A percentile compares a stretch with the other conserved stretches of the same genome.
Evolutionary conservation across 1,140 invertebrate genomes (phyloP).

Genomic region (Triops longicaudatus): DNA sequence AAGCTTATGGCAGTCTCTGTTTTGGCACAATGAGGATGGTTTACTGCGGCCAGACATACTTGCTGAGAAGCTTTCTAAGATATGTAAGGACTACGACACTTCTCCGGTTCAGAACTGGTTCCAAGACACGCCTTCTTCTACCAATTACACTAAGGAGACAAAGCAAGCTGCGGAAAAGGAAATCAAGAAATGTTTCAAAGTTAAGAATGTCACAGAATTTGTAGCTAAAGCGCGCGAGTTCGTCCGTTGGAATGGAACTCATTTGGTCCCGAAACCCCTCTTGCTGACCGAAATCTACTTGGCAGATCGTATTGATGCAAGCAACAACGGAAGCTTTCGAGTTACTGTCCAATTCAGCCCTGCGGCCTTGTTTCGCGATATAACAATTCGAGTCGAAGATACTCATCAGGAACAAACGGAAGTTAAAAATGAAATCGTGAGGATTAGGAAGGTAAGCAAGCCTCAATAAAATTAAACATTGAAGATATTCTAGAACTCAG

Average conservation of each 20-base stretch:
- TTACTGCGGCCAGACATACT: not conserved
- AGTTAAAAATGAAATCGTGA: not conserved
- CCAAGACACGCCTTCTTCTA: not conserved
- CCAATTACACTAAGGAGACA: not conserved
- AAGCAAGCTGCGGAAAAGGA: not conserved
- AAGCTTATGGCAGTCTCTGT: not conserved
- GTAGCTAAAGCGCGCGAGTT: not conserved
- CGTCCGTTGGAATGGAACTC: not conserved
- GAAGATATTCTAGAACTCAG: no score
- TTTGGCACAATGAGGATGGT: not conserved
- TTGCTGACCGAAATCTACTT: not conserved
- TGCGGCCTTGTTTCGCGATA: not conserved
- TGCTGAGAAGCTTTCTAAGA: not conserved
- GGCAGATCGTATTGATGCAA: not conserved
- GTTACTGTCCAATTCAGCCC: not conserved
- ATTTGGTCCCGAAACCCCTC: not conserved
- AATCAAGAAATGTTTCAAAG: not conserved
- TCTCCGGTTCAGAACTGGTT: not conserved
- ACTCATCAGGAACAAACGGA: not conserved
- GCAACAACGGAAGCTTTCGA: not conserved
- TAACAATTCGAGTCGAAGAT: not conserved
- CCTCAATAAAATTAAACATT: no score
- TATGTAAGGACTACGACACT: not conserved
- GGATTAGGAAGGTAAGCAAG: not conserved
- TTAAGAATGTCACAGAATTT: not conserved